Evolutionary conservation across 2,888 invertebrate genomes (phyloP).

Genomic region (Ariolimax columbianus): DNA sequence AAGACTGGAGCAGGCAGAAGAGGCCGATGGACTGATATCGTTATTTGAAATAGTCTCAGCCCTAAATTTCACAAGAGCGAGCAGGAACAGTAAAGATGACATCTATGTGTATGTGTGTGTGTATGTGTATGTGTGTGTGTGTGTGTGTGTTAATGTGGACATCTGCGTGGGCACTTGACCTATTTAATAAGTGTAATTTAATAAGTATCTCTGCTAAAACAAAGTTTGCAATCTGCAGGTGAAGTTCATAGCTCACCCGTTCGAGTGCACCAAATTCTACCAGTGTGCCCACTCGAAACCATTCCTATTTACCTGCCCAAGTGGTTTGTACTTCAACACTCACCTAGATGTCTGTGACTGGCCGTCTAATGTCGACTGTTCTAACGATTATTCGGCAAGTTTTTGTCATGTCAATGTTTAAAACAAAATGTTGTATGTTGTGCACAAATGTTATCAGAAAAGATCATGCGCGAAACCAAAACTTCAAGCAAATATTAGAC

Average conservation of each 20-base stretch:
- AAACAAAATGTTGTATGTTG: neutral
- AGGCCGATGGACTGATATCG: too few relatives aligned
- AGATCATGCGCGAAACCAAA: too few relatives aligned
- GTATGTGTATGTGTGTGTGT: too few relatives aligned
- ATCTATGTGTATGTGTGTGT: too few relatives aligned
- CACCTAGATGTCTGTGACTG: constrained; percentile 46
- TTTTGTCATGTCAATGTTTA: neutral
- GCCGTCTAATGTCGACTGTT: constrained; percentile 47
- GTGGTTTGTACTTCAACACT: constrained; percentile 41
- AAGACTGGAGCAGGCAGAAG: too few relatives aligned
- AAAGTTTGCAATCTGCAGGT: constrained; percentile 21
- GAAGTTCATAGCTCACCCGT: constrained; percentile 40
- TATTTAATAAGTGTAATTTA: neutral
- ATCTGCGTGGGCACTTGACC: too few relatives aligned
- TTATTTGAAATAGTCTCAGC: too few relatives aligned
- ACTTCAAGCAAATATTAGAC: too few relatives aligned
- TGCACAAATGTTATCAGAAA: too few relatives aligned
- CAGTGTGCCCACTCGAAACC: constrained; percentile 47
- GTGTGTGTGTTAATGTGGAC: too few relatives aligned
- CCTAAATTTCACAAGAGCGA: too few relatives aligned
- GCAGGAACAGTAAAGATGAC: too few relatives aligned
- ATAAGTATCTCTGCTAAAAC: neutral
- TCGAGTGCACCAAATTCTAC: constrained; percentile 44
- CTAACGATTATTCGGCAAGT: constrained; percentile 10
- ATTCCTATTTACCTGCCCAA: constrained; percentile 33